These are phyloP conservation scores for Vimba vimba DNA, from an alignment of 2,113 vertebrate genomes.

Conservation along the genomic window DNA sequence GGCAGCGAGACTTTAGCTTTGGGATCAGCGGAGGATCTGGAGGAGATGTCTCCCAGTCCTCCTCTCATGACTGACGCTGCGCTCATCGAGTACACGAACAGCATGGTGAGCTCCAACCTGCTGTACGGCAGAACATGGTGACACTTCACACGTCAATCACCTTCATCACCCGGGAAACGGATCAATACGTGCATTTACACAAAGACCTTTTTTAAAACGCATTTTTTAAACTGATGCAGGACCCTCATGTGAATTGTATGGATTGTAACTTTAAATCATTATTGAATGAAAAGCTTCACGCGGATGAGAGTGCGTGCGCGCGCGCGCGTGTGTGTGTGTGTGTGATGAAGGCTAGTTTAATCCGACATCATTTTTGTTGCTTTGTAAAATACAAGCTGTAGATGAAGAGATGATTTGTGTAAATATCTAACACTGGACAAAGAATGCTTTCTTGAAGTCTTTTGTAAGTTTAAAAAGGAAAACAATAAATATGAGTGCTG, in stretches of 20 bases:
- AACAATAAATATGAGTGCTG: slow-evolving; percentile 53
- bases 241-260: slow-evolving; percentile 8
- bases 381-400: slow-evolving; percentile 40
- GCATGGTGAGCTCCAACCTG: slow-evolving; percentile 84
- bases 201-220: neutral
- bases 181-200: neutral
- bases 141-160: slow-evolving; percentile 29
- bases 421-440: slow-evolving; percentile 54
- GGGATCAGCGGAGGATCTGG: slow-evolving; percentile 75
- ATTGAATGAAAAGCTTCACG: slow-evolving; percentile 10
- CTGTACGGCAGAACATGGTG: slow-evolving; percentile 95
- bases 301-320: neutral
- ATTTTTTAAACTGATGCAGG: slow-evolving; percentile 22
- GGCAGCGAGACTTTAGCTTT: slow-evolving; percentile 67
- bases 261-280: slow-evolving; percentile 6
- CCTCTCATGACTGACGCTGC: slow-evolving; percentile 83
- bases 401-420: slow-evolving; percentile 38
- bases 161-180: neutral
- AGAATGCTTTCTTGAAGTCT: slow-evolving; percentile 39
- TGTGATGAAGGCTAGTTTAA: slow-evolving; percentile 16
- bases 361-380: slow-evolving; percentile 11
- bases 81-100: slow-evolving; percentile 83
- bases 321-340: neutral
- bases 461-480: slow-evolving; percentile 53
- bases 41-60: slow-evolving; percentile 84